Conservation (phyloP, 2,888 invertebrate genomes). For the Pachymerium ferrugineum region DNA sequence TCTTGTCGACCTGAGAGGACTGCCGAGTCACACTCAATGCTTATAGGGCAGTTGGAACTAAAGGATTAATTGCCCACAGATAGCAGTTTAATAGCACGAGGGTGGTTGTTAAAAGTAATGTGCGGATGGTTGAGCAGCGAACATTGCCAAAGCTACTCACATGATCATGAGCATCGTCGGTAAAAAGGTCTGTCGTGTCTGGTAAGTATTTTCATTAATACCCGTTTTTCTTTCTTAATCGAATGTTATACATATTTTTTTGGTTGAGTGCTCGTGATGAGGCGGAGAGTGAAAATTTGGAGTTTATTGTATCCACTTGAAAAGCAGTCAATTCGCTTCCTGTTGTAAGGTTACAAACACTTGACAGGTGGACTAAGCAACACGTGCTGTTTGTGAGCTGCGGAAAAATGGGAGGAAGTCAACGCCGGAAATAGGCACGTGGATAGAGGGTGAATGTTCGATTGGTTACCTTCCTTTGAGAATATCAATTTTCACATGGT, state of each 20-base stretch:
- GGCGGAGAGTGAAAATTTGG: background rate
- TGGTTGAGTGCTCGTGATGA: background rate
- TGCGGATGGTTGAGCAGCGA: background rate
- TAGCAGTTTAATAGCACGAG: slow-evolving; percentile 11
- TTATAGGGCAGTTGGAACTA: background rate
- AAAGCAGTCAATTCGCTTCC: background rate
- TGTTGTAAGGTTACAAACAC: slow-evolving; percentile 3
- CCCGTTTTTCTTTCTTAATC: background rate
- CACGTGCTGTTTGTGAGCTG: slow-evolving; percentile 9
- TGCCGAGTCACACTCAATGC: background rate
- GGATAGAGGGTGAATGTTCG: slow-evolving; percentile 17
- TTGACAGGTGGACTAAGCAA: slow-evolving; percentile 2
- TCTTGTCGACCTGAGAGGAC: background rate
- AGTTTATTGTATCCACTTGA: background rate
- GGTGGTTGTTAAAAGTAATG: slow-evolving; percentile 19
- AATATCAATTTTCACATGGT: background rate
- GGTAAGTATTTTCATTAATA: too few species aligned
- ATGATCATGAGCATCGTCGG: background rate
- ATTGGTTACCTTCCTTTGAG: background rate
- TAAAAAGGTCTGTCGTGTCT: background rate
- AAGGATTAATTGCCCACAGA: slow-evolving; percentile 18
- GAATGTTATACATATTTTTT: background rate
- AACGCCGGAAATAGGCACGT: background rate
- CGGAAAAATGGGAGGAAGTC: slow-evolving; percentile 4
- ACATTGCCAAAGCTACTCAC: background rate